Evolutionary conservation across 2,113 vertebrate species (phyloP).

Genomic region (Macquaria ambigua): DNA sequence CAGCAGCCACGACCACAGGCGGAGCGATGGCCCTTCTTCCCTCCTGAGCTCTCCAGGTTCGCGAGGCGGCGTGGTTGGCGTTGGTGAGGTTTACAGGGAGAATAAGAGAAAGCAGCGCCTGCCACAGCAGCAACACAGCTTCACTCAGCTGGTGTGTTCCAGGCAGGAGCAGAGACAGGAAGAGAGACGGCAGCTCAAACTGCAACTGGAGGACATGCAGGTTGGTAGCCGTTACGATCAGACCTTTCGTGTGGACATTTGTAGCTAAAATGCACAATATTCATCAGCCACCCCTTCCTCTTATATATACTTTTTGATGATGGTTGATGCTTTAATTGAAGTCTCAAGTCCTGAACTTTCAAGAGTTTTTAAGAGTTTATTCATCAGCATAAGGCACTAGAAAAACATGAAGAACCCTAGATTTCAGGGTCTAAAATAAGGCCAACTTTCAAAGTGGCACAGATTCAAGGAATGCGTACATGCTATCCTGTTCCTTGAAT

Average conservation of each 20-base stretch:
- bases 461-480: background rate
- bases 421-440: background rate
- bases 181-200: conserved; percentile 97
- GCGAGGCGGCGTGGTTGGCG: conserved; percentile 42
- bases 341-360: background rate
- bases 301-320: background rate
- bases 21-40: conserved; percentile 87
- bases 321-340: background rate
- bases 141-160: conserved; percentile 96
- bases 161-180: conserved; percentile 97
- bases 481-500: background rate
- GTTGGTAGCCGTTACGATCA: conserved; percentile 42
- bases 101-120: conserved; percentile 99
- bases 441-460: background rate
- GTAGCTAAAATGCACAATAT: background rate
- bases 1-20: conserved; percentile 51
- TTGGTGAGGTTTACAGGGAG: conserved; percentile 94
- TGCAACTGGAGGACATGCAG: conserved; percentile 99
- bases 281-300: background rate
- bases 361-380: too few species aligned
- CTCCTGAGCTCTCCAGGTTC: conserved; percentile 80
- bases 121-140: conserved; percentile 98
- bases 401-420: background rate
- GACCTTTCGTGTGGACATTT: background rate
- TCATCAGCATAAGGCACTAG: too few species aligned